Conservation (phyloP, 2,113 vertebrate species). For the Arizona elegans region DNA sequence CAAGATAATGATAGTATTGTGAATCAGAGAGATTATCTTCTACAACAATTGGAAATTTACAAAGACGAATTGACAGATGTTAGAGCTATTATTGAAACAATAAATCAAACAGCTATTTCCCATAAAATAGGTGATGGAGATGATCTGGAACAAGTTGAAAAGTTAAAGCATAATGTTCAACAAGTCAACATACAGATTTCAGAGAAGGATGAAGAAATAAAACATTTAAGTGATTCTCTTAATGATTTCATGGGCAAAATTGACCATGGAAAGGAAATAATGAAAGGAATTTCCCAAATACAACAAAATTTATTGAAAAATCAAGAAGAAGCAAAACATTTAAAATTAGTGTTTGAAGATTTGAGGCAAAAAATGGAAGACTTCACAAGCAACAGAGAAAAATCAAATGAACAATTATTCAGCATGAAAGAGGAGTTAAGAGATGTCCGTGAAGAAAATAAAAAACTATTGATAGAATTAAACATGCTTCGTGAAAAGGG, state of each 20-base stretch:
- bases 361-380: constrained; percentile 68
- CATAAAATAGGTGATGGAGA: constrained; percentile 45
- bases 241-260: constrained; percentile 50
- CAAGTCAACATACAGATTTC: constrained; percentile 47
- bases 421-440: constrained; percentile 55
- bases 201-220: constrained; percentile 65
- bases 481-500: constrained; percentile 8
- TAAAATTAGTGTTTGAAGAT: constrained; percentile 62
- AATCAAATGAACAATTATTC: constrained; percentile 58
- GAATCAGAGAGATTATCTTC: constrained; percentile 39
- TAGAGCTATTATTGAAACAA: constrained; percentile 29
- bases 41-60: constrained; percentile 46
- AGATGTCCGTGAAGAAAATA: constrained; percentile 54
- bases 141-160: constrained; percentile 59
- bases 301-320: constrained; percentile 18
- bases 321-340: constrained; percentile 46
- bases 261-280: constrained; percentile 44
- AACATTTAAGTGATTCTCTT: constrained; percentile 47
- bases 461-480: constrained; percentile 51
- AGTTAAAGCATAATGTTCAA: constrained; percentile 56
- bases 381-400: constrained; percentile 46
- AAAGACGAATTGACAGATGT: constrained; percentile 44
- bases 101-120: constrained; percentile 56
- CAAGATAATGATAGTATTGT: constrained; percentile 40
- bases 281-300: constrained; percentile 30